Evolutionary conservation across 2,888 invertebrate species (phyloP), one percentile per base, ranked within the genome.

Genomic region (Lepidocyrtinus sp.): DNA sequence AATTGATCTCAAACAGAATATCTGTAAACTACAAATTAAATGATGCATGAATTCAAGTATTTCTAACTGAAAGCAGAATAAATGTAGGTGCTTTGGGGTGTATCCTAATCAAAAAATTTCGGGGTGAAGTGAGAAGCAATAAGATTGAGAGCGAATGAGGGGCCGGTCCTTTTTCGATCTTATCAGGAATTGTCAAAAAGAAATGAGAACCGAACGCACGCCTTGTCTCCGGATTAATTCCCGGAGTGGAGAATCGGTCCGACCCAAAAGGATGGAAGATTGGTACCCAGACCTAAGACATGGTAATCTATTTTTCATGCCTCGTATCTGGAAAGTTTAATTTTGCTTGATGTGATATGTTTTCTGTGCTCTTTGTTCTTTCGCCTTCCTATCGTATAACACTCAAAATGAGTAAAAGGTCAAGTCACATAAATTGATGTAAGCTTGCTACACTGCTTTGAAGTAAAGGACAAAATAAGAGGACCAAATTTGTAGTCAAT

Each of bases 111-210:
- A n/a, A n/a, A n/a, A n/a, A n/a, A n/a, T n/a, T n/a, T n/a, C n/a
- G n/a, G 64, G 45, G 46, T 17, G 36, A 45, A 17, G 64, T 61
- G 45, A 63, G 46, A 55, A 63, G 25, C 63, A n/a, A 74, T 21
- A 62, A 70, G 64, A 59, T 25, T 70, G 76, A 64, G 70, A 61
- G 72, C 62, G 50, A 50, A 50, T 50, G 73, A 76, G 74, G 74
- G 75, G 83, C 84, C 85, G 84, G 82, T 82, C 85, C 85, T 86
- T 85, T 84, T 82, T 85, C 84, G 84, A 86, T 86, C 85, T 84
- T 85, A 86, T 86, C 85, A 84, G 85, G 78, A 86, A 86, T 86
- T 84, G 85, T 86, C 86, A 85, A 86, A 84, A 84, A 82, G 85
- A 85, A 85, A 85, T 85, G 84, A 84, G 85, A 83, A 84, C 81